Base-by-base conservation (phyloP, 2,888 invertebrate species). In the Ectemnius cavifrons region DNA sequence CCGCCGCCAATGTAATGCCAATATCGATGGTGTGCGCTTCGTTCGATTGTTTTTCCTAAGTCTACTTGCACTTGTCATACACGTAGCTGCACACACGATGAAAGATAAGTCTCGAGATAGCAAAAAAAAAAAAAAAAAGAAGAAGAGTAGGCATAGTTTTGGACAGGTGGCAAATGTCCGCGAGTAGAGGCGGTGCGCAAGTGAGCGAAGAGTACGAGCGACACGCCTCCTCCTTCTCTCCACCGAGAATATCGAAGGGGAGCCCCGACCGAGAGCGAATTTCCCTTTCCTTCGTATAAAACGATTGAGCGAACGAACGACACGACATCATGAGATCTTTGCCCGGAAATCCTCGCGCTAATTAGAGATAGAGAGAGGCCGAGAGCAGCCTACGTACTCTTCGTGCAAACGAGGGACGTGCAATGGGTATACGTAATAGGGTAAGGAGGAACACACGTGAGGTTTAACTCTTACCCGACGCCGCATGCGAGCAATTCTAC, bases 151-250 rank as follows among this genome's bases (percentile, higher is more conserved):
- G 20, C 20, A 20, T 2, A 20, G 20, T 2, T 23, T 23, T 23
- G 23, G 3, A 23, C 2, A 23, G 23, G 23, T 23, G 23, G 23
- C 23, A 23, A 23, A 23, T 23, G 23, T 80, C 82, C 79, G 77
- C 81, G 82, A 80, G 75, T 77, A 80, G 76, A 81, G 78, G 79
- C 82, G 78, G 81, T 79, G 79, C 75, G 62, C 73, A 79, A 73
- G 75, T 78, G 69, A 77, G 74, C 75, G 77, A 83, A 80, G 74
- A 80, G 83, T 80, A 73, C 70, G 11, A 61, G 67, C 63, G 70
- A 49, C 57, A 66, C 23, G 37, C 37, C 37, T 6, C 37, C 8
- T 11, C 2, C 8, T 37, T 8, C 8, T 11, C 8, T 37, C 37
- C 8, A 37, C 37, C 37, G 8, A 37, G 37, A 37, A 23, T 23